These are phyloP conservation scores for Salticus scenicus DNA, from an alignment of 2,888 invertebrate genomes.

Conservation along the genomic window DNA sequence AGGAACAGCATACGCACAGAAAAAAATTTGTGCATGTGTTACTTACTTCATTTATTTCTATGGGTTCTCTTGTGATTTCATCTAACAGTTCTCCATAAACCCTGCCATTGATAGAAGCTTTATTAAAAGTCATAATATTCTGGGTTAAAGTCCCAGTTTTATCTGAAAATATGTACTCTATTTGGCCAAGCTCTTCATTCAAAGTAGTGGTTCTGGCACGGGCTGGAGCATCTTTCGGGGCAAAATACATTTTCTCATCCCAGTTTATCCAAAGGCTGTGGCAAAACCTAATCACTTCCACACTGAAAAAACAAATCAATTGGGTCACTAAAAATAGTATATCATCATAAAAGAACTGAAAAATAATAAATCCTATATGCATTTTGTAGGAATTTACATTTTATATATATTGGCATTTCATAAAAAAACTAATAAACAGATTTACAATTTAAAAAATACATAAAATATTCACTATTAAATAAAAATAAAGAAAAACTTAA, in stretches of 20 bases:
- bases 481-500: no score
- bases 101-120: slow-evolving; percentile 94
- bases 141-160: slow-evolving; percentile 99
- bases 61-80: slow-evolving; percentile 88
- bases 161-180: slow-evolving; percentile 99
- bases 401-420: no score
- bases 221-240: slow-evolving; percentile 90
- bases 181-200: slow-evolving; percentile 98
- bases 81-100: slow-evolving; percentile 95
- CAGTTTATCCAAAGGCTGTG: slow-evolving; percentile 99
- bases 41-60: slow-evolving; percentile 88
- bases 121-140: slow-evolving; percentile 99
- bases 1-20: no score
- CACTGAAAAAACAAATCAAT: slow-evolving; percentile 78
- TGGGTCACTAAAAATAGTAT: neutral
- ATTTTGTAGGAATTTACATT: no score
- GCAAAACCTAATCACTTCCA: slow-evolving; percentile 95
- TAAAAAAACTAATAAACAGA: no score
- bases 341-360: no score
- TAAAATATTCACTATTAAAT: no score
- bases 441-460: no score
- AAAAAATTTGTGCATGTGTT: no score
- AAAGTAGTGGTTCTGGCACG: slow-evolving; percentile 97
- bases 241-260: slow-evolving; percentile 98
- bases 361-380: no score